phyloP scores from a whole-genome alignment of 2,113 vertebrate species.

The Smithornis capensis region DNA sequence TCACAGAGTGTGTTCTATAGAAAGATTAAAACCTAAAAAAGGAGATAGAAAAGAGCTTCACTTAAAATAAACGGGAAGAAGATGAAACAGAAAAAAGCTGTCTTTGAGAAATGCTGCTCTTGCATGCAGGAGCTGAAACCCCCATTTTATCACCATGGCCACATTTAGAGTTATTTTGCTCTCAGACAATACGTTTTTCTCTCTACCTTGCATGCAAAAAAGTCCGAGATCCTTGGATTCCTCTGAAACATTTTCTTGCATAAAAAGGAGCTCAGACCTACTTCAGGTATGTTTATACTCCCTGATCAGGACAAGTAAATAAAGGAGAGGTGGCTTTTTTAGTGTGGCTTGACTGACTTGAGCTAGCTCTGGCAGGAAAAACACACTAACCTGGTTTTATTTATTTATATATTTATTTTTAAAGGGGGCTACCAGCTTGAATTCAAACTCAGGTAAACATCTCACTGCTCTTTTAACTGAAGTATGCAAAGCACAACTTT shows the following conservation, averaged over 20 bases:
- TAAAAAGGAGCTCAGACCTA: not conserved
- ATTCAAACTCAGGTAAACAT: not conserved
- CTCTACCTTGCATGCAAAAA: not conserved
- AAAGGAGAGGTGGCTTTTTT: not conserved
- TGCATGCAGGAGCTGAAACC: not conserved
- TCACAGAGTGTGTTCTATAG: conserved; percentile 73
- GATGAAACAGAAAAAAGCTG: not conserved
- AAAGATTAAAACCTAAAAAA: conserved; percentile 75
- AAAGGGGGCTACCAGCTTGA: not conserved
- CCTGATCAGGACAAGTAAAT: not conserved
- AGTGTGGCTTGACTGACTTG: not conserved
- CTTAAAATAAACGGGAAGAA: conserved; percentile 39
- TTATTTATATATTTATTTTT: not conserved
- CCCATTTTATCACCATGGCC: not conserved
- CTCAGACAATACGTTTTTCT: not conserved
- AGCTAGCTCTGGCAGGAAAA: not conserved
- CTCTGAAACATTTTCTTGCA: not conserved
- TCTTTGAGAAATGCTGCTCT: conserved; percentile 12
- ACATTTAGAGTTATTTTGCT: conserved; percentile 10
- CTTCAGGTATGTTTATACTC: not conserved
- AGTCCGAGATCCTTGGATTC: not conserved
- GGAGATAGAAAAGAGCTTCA: conserved; percentile 4
- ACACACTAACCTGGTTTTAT: not conserved
- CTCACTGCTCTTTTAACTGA: not conserved
- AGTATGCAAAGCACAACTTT: not conserved